These are phyloP conservation scores for Latrodectus geometricus DNA, from an alignment of 1,140 invertebrate genomes.

Conservation along the genomic window DNA sequence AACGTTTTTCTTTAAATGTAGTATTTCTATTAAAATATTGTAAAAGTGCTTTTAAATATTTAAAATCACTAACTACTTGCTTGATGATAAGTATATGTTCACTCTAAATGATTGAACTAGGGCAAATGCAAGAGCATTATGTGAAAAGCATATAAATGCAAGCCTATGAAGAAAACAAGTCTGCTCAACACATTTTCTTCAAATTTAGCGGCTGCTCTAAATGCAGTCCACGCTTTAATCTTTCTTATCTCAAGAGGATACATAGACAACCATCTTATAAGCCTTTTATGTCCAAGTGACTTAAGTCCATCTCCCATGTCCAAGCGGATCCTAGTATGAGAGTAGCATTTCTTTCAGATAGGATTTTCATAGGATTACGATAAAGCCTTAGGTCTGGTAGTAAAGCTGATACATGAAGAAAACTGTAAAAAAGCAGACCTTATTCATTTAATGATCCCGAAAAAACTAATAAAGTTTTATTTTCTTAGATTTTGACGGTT, in stretches of 20 bases:
- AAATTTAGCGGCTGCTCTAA: neutral
- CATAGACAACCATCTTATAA: slow-evolving; percentile 23
- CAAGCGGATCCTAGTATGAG: slow-evolving; percentile 13
- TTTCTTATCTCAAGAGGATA: slow-evolving; percentile 31
- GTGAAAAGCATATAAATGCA: too few relatives aligned
- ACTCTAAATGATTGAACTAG: too few relatives aligned
- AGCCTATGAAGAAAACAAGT: too few relatives aligned
- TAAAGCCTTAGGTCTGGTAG: slow-evolving; percentile 17
- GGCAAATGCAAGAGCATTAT: too few relatives aligned
- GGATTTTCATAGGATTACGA: slow-evolving; percentile 51
- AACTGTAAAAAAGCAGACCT: slow-evolving; percentile 14
- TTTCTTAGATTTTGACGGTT: neutral
- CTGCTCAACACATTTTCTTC: neutral
- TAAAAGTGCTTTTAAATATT: too few relatives aligned
- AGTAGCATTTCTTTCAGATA: slow-evolving; percentile 33
- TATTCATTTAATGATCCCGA: neutral
- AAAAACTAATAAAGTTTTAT: neutral
- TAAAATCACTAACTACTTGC: too few relatives aligned
- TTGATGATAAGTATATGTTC: too few relatives aligned
- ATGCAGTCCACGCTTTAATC: slow-evolving; percentile 29
- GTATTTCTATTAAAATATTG: too few relatives aligned
- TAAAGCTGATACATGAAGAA: slow-evolving; percentile 36
- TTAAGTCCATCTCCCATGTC: slow-evolving; percentile 35
- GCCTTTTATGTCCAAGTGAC: slow-evolving; percentile 29
- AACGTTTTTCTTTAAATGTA: too few relatives aligned